These are phyloP conservation scores for Potamilus streckersoni DNA, from an alignment of 1,140 invertebrate genomes.

Conservation along the genomic window DNA sequence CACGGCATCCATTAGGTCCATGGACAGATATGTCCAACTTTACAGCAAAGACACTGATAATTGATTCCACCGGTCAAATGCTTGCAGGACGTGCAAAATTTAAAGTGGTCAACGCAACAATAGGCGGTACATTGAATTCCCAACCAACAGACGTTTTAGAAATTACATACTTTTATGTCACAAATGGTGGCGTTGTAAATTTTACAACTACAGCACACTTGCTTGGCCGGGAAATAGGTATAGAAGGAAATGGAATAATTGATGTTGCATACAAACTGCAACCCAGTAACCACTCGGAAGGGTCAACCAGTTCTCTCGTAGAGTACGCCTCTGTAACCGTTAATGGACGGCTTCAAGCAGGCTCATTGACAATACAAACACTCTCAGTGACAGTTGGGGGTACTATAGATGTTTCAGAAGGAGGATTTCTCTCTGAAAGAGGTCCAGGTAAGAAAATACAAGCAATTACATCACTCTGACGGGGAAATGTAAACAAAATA, in stretches of 20 bases:
- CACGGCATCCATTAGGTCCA: no score
- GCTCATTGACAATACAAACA: conserved; percentile 38
- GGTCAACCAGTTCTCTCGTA: conserved; percentile 17
- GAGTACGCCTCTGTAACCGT: conserved; percentile 25
- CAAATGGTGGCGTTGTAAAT: conserved; percentile 24
- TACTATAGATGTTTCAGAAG: conserved; percentile 39
- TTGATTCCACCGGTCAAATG: conserved; percentile 24
- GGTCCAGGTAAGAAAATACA: conserved; percentile 40
- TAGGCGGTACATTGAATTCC: conserved; percentile 31
- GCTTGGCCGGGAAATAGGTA: conserved; percentile 22
- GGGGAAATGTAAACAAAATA: no score
- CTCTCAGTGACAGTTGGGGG: conserved; percentile 28
- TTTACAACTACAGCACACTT: conserved; percentile 23
- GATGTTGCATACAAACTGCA: conserved; percentile 36
- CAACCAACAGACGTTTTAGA: conserved; percentile 28
- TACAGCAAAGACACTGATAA: conserved; percentile 19
- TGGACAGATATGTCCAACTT: conserved; percentile 33
- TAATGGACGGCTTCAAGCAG: conserved; percentile 40
- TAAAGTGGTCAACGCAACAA: conserved; percentile 24
- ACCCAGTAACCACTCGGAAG: conserved; percentile 19
- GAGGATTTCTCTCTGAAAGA: conserved; percentile 37
- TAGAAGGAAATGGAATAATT: conserved; percentile 29
- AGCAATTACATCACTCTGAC: no score
- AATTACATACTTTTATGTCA: conserved; percentile 28
- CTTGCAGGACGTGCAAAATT: conserved; percentile 34